Evolutionary conservation across 2,113 vertebrate genomes (phyloP).

Genomic region (Eulemur rufifrons): DNA sequence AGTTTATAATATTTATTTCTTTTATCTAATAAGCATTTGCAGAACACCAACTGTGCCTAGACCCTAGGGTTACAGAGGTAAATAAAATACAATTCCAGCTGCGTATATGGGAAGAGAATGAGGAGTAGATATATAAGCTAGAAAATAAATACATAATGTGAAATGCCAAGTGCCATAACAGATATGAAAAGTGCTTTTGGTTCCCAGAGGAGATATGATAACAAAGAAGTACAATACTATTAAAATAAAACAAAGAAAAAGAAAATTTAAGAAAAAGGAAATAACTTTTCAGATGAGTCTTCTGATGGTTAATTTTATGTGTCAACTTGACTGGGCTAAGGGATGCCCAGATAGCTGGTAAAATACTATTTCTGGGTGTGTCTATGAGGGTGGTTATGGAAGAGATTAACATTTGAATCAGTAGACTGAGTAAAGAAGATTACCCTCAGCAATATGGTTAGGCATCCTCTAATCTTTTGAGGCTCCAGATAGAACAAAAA

Average conservation of each 20-base stretch:
- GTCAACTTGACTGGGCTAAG: background rate
- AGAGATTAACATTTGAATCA: background rate
- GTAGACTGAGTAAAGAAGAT: background rate
- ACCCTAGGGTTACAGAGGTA: background rate
- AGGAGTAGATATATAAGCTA: background rate
- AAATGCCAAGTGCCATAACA: background rate
- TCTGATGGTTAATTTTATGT: background rate
- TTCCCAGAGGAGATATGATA: background rate
- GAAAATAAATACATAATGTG: background rate
- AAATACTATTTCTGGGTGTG: background rate
- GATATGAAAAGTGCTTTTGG: background rate
- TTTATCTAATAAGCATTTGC: background rate
- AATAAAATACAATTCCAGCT: background rate
- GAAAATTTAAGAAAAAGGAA: background rate
- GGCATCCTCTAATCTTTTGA: background rate
- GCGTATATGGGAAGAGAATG: background rate
- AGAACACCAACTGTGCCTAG: background rate
- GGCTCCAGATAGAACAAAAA: background rate
- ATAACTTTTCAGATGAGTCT: background rate
- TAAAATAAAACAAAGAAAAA: background rate
- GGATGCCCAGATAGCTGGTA: background rate
- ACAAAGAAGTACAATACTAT: background rate
- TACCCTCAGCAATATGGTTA: background rate
- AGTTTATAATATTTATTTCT: background rate
- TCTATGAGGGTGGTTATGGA: background rate